phyloP scores from a whole-genome alignment of 2,888 invertebrate species.

The Cantharis flavilabris region DNA sequence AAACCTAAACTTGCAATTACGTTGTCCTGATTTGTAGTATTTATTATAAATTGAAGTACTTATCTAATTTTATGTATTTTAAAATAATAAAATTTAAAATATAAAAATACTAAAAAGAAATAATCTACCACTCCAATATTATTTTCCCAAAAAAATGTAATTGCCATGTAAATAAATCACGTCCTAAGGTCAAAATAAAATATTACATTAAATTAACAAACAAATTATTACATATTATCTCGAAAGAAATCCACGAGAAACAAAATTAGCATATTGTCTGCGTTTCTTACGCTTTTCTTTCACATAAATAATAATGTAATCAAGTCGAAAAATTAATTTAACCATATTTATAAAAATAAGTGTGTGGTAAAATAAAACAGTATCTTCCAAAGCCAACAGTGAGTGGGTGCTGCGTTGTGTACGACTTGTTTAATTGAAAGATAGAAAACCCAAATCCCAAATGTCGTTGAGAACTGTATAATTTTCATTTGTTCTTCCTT shows the following conservation, averaged over 20 bases:
- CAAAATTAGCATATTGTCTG: neutral
- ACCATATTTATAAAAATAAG: neutral
- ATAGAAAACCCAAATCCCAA: neutral
- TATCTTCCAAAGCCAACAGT: neutral
- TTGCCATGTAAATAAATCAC: neutral
- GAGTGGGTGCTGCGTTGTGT: neutral
- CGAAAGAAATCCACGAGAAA: neutral
- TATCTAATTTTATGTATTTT: too few species aligned
- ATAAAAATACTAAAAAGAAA: too few species aligned
- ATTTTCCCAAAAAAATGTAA: neutral
- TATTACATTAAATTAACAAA: neutral
- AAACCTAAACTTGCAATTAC: too few species aligned
- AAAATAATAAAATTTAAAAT: too few species aligned
- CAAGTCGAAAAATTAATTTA: neutral
- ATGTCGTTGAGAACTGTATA: neutral
- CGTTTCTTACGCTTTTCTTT: neutral
- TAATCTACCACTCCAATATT: too few species aligned
- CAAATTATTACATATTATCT: neutral
- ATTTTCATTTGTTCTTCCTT: neutral
- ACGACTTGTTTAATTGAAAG: neutral
- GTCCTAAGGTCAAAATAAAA: neutral
- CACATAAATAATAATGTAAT: neutral
- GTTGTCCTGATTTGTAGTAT: too few species aligned
- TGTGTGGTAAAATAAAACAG: neutral
- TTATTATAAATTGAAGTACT: too few species aligned